Conservation (phyloP, 2,888 invertebrate genomes). For the Epirrhoe alternata region DNA sequence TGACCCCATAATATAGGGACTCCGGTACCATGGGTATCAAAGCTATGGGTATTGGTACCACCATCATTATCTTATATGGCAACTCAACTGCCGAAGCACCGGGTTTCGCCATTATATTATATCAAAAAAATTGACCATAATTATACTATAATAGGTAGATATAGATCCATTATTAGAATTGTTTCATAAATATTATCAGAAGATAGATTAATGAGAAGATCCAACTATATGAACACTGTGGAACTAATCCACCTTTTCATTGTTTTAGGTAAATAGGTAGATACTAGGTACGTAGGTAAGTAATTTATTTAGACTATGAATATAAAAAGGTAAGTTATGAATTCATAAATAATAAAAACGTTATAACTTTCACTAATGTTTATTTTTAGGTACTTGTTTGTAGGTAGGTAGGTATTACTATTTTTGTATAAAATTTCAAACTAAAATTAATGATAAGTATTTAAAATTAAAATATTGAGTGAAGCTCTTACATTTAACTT, state of each 20-base stretch:
- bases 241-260: background rate
- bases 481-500: conserved; percentile 5
- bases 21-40: background rate
- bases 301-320: background rate
- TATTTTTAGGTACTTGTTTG: background rate
- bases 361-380: background rate
- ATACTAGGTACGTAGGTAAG: too few relatives aligned
- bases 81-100: background rate
- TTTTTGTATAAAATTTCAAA: background rate
- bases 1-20: background rate
- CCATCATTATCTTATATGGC: background rate
- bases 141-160: background rate
- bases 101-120: background rate
- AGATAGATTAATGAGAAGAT: background rate
- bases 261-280: background rate
- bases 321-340: background rate
- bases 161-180: background rate
- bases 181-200: background rate
- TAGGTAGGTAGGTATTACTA: background rate
- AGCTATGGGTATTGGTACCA: background rate
- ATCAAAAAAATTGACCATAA: background rate
- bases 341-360: background rate
- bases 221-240: background rate
- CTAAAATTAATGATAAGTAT: background rate
- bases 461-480: background rate